phyloP scores from a whole-genome alignment of 2,888 invertebrate species.

The Thysanoteuthis rhombus region DNA sequence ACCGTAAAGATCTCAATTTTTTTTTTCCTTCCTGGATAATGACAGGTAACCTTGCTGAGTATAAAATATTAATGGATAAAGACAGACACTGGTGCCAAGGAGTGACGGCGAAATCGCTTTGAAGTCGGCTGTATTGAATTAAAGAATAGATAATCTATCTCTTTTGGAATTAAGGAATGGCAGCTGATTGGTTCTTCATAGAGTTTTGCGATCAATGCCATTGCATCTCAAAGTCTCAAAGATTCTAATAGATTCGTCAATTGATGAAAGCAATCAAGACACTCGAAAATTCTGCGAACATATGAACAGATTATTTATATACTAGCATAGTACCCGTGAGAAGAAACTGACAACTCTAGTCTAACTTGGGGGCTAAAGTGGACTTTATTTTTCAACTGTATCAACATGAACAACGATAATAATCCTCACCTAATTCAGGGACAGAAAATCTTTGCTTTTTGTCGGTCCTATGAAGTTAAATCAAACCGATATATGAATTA shows the following conservation, averaged over 20 bases:
- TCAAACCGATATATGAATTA: no score
- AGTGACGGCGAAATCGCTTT: not conserved
- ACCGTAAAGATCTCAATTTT: no score
- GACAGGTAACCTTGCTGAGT: not conserved
- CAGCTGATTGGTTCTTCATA: not conserved
- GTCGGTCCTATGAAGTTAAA: no score
- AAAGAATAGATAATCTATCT: constrained; percentile 12
- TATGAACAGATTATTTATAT: no score
- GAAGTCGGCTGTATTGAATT: not conserved
- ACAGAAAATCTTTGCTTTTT: no score
- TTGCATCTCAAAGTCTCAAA: not conserved
- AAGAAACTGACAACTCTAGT: no score
- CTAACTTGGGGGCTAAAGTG: no score
- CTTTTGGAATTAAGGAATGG: not conserved
- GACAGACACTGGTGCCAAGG: not conserved
- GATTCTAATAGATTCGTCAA: not conserved
- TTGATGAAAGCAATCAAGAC: not conserved
- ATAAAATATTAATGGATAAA: not conserved
- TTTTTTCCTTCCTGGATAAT: not conserved
- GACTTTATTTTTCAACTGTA: no score
- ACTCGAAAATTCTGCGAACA: no score
- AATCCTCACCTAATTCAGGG: no score
- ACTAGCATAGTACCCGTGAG: no score
- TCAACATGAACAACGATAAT: no score
- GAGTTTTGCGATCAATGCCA: not conserved